Evolutionary conservation across 2,888 invertebrate species (phyloP), one percentile per base, ranked within the genome.

Genomic region (Crioceris asparagi): DNA sequence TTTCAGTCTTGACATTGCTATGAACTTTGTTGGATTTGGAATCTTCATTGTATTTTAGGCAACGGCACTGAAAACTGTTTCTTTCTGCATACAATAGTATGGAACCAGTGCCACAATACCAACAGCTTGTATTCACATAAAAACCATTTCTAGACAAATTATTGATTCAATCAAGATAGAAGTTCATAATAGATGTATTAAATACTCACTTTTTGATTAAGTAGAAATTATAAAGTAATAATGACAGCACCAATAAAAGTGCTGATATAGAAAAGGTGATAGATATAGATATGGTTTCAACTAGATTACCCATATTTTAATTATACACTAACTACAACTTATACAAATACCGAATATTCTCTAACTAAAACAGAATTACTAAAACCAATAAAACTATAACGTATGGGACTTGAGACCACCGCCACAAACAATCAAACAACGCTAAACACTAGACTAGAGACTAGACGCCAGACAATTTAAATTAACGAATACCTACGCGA

Each of bases 1-100:
- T 59, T 48, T 40, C 43, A 40, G 45, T 40, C 33, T 57, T 66
- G 44, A 53, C 57, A 7, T 15, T 38, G 38, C 29, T 44, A 37
- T 35, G 36, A 17, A 14, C 14, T 32, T 36, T 41, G 8, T 18
- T 40, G 18, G 67, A 51, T 16, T 64, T 53, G 37, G 61, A 64
- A 44, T 64, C 63, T 46, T 69, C 91, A 69, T 92, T 92, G 61
- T 90, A 91, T 58, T 92, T 91, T 25, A 81, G 77, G 63, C 92
- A 92, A 48, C 77, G 75, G 56, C 91, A 92, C 39, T 70, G 72
- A 81, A 88, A 92, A 61, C 79, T 74, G 57, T 88, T 82, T 36
- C 71, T 65, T 30, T 76, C 66, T 12, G 71, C 65, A 58, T 75
- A 83, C 47, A 75, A 74, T 30, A 90, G 77, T 63, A 74, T 75